Evolutionary conservation across 2,797 vertebrate genomes (phyloP), one percentile per base, ranked within the genome.

Genomic region (Momotus momota): DNA sequence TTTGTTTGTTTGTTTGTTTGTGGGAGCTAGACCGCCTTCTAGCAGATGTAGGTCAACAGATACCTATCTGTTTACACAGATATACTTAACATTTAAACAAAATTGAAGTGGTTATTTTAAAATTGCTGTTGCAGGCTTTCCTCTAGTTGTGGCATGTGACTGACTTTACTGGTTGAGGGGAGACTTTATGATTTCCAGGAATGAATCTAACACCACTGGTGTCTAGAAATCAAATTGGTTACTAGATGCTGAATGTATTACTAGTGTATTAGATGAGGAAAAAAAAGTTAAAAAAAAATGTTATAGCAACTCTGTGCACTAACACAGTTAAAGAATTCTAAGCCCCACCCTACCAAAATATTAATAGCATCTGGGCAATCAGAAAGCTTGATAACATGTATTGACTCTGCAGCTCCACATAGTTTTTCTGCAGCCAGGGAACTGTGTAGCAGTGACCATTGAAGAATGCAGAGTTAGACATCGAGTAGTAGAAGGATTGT

Each of bases 271-370:
- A 73, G 48, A 60, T 65, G 26, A 78, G 51, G 33, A 33, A 52
- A 38, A 60, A 38, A 57, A 22, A 11, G 12, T 19, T 17, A 54
- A 31, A 54, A 31, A 33, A 66, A 20, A 69, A 54, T 43, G 13
- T 72, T 48, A 14, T 60, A 65, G 57, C 46, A 84, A 46, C 3
- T 75, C 54, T 33, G 12, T 70, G 77, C 57, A 23, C 79, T 84
- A 61, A 54, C 54, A 54, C 0, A 0, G 23, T 21, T 80, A 46
- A 84, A 49, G 65, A 84, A 81, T 92, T 96, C 92, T 84, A 70
- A 69, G 70, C 79, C 41, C 29, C 65, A 90, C 91, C 82, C 69
- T 94, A 66, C 57, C 90, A 74, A 96, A 95, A 92, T 87, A 89
- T 92, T 92, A 96, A 78, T 86, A 95, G 67, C 74, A 92, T 93